Base-by-base conservation (phyloP, 2,888 invertebrate species). In the Andricus quercusramuli region DNA sequence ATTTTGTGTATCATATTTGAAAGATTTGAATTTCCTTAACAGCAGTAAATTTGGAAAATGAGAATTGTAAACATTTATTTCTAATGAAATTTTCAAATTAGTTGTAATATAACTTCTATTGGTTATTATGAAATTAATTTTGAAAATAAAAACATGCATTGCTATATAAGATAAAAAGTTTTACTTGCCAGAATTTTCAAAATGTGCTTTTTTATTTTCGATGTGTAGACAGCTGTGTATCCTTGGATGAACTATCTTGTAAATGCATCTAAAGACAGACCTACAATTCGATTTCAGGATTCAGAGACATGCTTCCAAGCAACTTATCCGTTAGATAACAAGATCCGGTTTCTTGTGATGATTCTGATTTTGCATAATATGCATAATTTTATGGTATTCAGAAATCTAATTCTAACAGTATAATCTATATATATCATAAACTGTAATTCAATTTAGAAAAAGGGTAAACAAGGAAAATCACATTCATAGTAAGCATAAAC, bases 301-400 rank as follows among this genome's bases (percentile, higher is more conserved):
- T 29, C 29, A 20, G 22, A 29, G 47, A 44, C 41, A 25, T 17
- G 41, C 11, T 44, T 67, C 11, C n/a, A 67, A 22, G 22, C 67
- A 25, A 70, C 25, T 70, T 70, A 68, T 68, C 47, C 47, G 68
- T 70, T 70, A 70, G 68, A 70, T 70, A 70, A 70, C 47, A 47
- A 3, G 22, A 70, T 44, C 68, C 68, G 68, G 68, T 70, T 70
- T 70, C 67, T 67, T 29, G 17, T 8, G 22, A 70, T 47, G 47
- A 70, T 70, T 25, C 47, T 47, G 8, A 70, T 70, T 22, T 70
- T 11, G 20, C 29, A 47, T 44, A 47, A 68, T 41, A 67, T 67
- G 67, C 56, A 56, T 68, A 68, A 68, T 68, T 68, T 68, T 22
- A 44, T 44, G 17, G n/a, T 4, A 37, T n/a, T 17, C 44, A 22